Base-by-base conservation (phyloP, 2,113 vertebrate species). In the Rhizomys pruinosus region DNA sequence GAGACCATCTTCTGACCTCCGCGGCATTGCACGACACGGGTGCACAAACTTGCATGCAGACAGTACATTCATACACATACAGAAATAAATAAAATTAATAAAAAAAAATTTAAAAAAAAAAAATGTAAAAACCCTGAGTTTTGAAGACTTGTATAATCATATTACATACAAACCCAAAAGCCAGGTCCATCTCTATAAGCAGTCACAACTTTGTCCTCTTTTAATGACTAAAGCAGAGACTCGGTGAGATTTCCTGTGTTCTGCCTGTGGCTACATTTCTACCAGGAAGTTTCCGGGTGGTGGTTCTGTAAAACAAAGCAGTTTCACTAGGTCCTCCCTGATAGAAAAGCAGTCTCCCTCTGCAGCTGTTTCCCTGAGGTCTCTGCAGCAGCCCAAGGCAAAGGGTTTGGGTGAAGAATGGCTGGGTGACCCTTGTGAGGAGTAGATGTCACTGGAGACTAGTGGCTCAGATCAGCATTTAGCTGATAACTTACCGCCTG, bases 251-350 rank as follows among this genome's bases (percentile, higher is more conserved):
- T 89, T 72, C 59, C 90, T 85, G 76, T 52, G 72, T 94, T 93
- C 96, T 92, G 93, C 97, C 94, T 95, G 84, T 79, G 69, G 84
- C 87, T 95, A 37, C 84, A 94, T 97, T 94, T 57, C 79, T 96
- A 78, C 81, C 80, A 61, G 84, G 93, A 92, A 95, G 93, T 92
- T 94, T 94, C 86, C n/a, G 72, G 84, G 73, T 87, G 80, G 76
- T 89, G 96, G 22, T 82, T 92, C 0, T 89, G 42, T 95, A 96
- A 94, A 96, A 94, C 93, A 95, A 97, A 97, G 95, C n/a, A 42
- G 47, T 90, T 97, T 94, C 90, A 47, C n/a, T 84, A 4, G 34
- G 1, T 10, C 76, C 4, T 90, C 57, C 55, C 90, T 73, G 81
- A 74, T 44, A 71, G 85, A 93, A 76, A 39, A 93, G 96, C n/a